Conservation (phyloP, 2,888 invertebrate genomes). For the Acleris emargana region DNA sequence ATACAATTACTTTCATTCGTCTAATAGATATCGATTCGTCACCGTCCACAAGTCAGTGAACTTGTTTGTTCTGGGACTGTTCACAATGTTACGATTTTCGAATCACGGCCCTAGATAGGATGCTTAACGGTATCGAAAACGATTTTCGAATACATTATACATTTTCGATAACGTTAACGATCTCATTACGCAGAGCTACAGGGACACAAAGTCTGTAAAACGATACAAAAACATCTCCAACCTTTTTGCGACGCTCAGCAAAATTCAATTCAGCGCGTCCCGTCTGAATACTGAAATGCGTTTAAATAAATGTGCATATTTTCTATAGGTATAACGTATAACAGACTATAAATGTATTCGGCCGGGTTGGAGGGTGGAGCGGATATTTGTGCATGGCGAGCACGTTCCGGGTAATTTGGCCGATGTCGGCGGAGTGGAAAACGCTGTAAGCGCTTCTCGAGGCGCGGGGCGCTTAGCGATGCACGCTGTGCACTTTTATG, state of each 20-base stretch:
- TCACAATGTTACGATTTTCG: neutral
- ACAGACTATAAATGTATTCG: slow-evolving; percentile 43
- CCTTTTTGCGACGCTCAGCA: slow-evolving; percentile 23
- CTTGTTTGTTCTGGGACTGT: neutral
- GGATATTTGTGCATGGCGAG: slow-evolving; percentile 64
- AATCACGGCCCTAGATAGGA: neutral
- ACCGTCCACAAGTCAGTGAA: neutral
- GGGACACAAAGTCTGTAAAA: neutral
- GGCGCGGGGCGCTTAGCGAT: slow-evolving; percentile 22
- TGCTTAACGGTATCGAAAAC: too few species aligned
- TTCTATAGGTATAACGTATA: slow-evolving; percentile 47
- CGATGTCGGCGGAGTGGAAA: slow-evolving; percentile 66
- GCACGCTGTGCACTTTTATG: slow-evolving; percentile 6
- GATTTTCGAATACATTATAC: too few species aligned
- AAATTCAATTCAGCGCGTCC: slow-evolving; percentile 29
- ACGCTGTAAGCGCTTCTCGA: slow-evolving; percentile 58
- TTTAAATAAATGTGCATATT: slow-evolving; percentile 27
- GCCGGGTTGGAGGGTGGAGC: slow-evolving; percentile 40
- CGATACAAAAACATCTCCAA: slow-evolving; percentile 15
- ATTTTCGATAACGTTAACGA: too few species aligned
- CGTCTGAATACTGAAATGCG: slow-evolving; percentile 30
- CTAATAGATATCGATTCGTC: slow-evolving; percentile 50
- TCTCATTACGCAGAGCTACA: too few species aligned
- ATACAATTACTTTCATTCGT: slow-evolving; percentile 67
- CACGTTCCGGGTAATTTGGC: slow-evolving; percentile 70